A percentile compares a stretch with the other conserved stretches of the same genome.
Evolutionary conservation across 2,888 invertebrate genomes (phyloP).

Genomic region (Chymomyza procnemis): DNA sequence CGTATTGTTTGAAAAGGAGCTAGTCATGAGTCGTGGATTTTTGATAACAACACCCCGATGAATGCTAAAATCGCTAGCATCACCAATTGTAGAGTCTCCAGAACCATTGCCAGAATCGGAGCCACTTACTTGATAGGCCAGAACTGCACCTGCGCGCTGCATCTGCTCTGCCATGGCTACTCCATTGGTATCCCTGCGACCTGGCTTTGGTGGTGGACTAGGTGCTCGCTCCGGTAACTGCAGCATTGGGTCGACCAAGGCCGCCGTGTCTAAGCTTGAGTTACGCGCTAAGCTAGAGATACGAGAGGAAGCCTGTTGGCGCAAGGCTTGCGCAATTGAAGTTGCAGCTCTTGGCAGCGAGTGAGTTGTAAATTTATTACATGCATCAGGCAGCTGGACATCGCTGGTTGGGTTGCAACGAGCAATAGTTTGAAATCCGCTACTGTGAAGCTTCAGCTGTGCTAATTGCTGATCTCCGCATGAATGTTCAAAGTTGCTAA

Average conservation of each 20-base stretch:
- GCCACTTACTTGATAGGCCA: constrained; percentile 88
- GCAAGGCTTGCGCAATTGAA: constrained; percentile 77
- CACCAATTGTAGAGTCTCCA: constrained; percentile 86
- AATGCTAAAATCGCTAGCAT: constrained; percentile 69
- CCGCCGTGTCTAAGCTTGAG: constrained; percentile 79
- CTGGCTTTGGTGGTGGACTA: constrained; percentile 83
- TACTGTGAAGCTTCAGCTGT: constrained; percentile 49
- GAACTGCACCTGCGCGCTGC: constrained; percentile 80
- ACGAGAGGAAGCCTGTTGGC: constrained; percentile 80
- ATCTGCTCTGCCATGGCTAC: constrained; percentile 69
- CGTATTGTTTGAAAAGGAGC: constrained; percentile 83
- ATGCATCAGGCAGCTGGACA: constrained; percentile 61
- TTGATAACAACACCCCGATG: constrained; percentile 83
- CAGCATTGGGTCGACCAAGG: constrained; percentile 80
- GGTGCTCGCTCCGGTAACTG: constrained; percentile 80
- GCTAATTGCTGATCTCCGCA: constrained; percentile 33
- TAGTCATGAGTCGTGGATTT: constrained; percentile 83
- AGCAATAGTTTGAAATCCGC: constrained; percentile 76
- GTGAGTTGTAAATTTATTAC: constrained; percentile 81
- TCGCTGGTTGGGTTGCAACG: constrained; percentile 72
- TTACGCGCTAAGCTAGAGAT: constrained; percentile 68
- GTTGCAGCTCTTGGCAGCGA: constrained; percentile 79
- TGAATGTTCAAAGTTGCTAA: constrained; percentile 40
- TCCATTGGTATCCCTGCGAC: constrained; percentile 81
- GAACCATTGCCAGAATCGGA: constrained; percentile 94